Conservation (phyloP, 37 sponge, comb jelly and placozoan genomes). For the Lycopodina hypogea region DNA sequence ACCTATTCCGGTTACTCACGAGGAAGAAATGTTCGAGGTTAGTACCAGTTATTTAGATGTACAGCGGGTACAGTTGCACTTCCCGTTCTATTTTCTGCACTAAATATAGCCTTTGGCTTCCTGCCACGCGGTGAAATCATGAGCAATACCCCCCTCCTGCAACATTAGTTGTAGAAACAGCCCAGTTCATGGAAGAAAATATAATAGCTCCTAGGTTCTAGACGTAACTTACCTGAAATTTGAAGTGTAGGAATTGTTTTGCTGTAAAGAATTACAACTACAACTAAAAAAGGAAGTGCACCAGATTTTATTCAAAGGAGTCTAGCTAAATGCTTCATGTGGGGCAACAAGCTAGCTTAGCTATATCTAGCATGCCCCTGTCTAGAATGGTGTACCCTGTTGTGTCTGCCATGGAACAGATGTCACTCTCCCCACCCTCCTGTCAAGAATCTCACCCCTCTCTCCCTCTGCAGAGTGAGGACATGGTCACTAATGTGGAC, state of each 20-base stretch:
- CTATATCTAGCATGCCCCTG: not conserved
- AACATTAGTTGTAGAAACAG: not conserved
- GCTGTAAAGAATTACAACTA: not conserved
- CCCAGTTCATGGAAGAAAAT: not conserved
- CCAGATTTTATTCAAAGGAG: no score
- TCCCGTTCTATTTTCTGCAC: not conserved
- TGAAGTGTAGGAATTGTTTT: no score
- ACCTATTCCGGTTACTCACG: slow-evolving; percentile 58
- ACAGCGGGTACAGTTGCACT: no score
- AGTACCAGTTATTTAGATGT: not conserved
- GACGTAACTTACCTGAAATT: no score
- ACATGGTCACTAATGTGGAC: slow-evolving; percentile 49
- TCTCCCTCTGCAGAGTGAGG: slow-evolving; percentile 24
- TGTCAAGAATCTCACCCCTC: not conserved
- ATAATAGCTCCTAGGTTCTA: no score
- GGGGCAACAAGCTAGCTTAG: not conserved
- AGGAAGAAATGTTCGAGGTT: slow-evolving; percentile 55
- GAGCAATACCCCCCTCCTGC: not conserved
- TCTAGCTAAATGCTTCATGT: not conserved
- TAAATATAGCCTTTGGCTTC: slow-evolving; percentile 19
- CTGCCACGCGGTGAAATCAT: not conserved
- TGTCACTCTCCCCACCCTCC: slow-evolving; percentile 11
- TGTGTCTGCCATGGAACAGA: slow-evolving; percentile 18
- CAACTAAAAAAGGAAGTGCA: not conserved
- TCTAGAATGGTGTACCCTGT: slow-evolving; percentile 20